These are phyloP conservation scores for Agapostemon virescens DNA, from an alignment of 2,888 invertebrate species.

Conservation along the genomic window DNA sequence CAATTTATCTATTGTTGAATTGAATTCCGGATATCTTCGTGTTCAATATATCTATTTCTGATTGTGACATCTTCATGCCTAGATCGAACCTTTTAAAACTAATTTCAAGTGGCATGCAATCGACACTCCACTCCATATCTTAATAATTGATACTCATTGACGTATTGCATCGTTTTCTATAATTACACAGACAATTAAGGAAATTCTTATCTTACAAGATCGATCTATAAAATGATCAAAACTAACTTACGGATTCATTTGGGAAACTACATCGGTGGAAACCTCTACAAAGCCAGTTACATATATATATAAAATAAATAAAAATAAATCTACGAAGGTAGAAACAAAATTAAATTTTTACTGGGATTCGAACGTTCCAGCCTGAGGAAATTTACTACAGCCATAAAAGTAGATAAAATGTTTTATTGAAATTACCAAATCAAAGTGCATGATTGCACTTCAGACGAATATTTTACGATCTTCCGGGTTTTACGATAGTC, in stretches of 20 bases:
- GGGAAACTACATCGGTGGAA: no score
- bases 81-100: neutral
- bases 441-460: neutral
- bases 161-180: neutral
- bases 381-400: neutral
- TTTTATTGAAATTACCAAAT: neutral
- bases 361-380: neutral
- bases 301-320: no score
- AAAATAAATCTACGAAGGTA: neutral
- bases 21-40: neutral
- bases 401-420: neutral
- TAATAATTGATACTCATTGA: neutral
- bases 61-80: constrained; percentile 5
- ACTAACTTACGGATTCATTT: neutral
- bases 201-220: neutral
- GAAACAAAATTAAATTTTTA: neutral
- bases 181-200: neutral
- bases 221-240: neutral
- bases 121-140: constrained; percentile 6
- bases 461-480: neutral
- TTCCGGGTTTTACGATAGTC: neutral
- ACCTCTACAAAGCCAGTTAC: no score
- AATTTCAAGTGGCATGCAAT: constrained; percentile 26
- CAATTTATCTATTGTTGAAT: neutral
- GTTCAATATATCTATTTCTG: neutral